Evolutionary conservation across 2,797 vertebrate species (phyloP), one percentile per base, ranked within the genome.

Genomic region (Channa striata): DNA sequence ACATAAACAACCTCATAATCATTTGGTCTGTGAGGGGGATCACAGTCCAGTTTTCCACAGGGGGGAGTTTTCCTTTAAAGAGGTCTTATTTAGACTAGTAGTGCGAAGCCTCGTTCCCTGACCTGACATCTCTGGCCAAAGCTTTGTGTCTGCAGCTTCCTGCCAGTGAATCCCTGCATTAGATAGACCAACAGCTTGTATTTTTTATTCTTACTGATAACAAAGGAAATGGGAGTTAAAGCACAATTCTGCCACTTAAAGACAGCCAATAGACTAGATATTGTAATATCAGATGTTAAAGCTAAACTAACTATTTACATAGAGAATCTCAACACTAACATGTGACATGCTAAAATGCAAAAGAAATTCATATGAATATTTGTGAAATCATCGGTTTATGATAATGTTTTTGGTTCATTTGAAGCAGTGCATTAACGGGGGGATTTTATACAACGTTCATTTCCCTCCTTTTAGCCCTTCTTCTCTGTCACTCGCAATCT

Each of bases 171-270:
- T 94, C 95, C 89, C 96, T 84, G 97, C 96, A 95, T 97, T 95
- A 92, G 91, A 96, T 96, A 96, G 95, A 96, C 94, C 95, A 93
- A 95, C 96, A 93, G 96, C 92, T 96, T 96, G 95, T 95, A 82
- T 94, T 91, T 96, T 79, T 72, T 93, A 85, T 94, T 93, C 94
- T 95, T 93, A 95, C 95, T 93, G 94, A 96, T 94, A 95, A 95
- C 95, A 95, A 94, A 84, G 96, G 94, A 96, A 88, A 95, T 91
- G 95, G 95, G 94, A 96, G 94, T 96, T 95, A 96, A 99, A 99
- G 97, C 97, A 99, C 97, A 99, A 99, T 96, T 94, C 95, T 95
- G 95, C 96, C 96, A 96, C 96, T 96, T 95, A 95, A 94, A 93
- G 95, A 94, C 94, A 91, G 94, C 95, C 95, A 94, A 92, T 89